Evolutionary conservation across 1,140 invertebrate species (phyloP).

Genomic region (Pseudomyrmex sp.): DNA sequence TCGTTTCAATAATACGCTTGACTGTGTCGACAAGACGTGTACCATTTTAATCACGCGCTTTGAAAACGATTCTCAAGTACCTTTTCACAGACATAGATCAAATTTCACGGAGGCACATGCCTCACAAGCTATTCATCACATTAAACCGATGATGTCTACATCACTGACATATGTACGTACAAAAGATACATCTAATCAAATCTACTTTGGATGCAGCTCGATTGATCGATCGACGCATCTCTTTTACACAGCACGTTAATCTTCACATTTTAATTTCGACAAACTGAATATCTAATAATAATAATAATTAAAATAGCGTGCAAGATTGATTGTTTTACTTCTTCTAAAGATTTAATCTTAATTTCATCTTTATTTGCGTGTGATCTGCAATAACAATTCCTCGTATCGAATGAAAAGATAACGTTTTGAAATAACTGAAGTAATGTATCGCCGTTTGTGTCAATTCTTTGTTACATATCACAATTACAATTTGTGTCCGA

Average conservation of each 20-base stretch:
- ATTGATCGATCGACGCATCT: slow-evolving; percentile 16
- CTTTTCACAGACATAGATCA: slow-evolving; percentile 71
- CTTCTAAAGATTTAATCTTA: not conserved
- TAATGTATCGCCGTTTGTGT: slow-evolving; percentile 65
- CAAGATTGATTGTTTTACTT: not conserved
- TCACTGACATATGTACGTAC: not conserved
- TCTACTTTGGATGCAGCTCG: not conserved
- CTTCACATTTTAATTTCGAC: slow-evolving; percentile 41
- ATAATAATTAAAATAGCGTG: not conserved
- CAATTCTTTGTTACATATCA: slow-evolving; percentile 72
- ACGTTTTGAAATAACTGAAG: slow-evolving; percentile 29
- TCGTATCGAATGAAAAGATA: slow-evolving; percentile 30
- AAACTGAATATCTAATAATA: not conserved
- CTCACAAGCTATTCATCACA: slow-evolving; percentile 34
- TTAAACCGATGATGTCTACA: slow-evolving; percentile 13
- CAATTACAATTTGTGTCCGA: slow-evolving; percentile 83
- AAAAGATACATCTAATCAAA: slow-evolving; percentile 46
- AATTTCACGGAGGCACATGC: slow-evolving; percentile 69
- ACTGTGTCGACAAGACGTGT: slow-evolving; percentile 58
- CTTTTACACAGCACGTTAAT: too few relatives aligned
- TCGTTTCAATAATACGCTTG: slow-evolving; percentile 43
- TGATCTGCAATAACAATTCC: not conserved
- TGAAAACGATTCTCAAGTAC: slow-evolving; percentile 72
- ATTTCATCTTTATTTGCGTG: too few relatives aligned
- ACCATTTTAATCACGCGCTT: slow-evolving; percentile 71